Evolutionary conservation across 1,140 invertebrate genomes (phyloP), one percentile per base, ranked within the genome.

Genomic region (Sarcophaga peregrina): DNA sequence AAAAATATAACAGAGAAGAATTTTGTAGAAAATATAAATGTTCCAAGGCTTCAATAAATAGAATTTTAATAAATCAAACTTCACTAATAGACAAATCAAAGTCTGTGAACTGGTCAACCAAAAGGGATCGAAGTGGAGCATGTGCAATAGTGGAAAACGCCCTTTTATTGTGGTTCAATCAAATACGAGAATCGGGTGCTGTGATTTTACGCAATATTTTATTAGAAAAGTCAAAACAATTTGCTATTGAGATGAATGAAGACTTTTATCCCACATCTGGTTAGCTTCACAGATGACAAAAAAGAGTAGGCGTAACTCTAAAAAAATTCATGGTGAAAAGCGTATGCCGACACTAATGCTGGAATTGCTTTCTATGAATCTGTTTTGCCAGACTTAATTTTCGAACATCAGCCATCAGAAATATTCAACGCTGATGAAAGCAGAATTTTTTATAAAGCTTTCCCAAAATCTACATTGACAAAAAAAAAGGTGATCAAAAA

Each of bases 351-450:
- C 7, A 15, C 7, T 58, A 15, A 8, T 8, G 7, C 54, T 58
- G 54, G 9, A 58, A 58, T 13, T 58, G 54, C 54, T 9, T n/a
- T 17, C 13, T 5, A 15, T 81, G 25, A n/a, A 81, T 13, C 7
- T 48, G 17, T 81, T 62, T 37, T 81, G 8, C 80, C 80, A 58
- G 46, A 62, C 9, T 62, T 81, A 62, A 58, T 81, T 62, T 45
- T 9, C 4, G 15, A n/a, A 13, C 68, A 81, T 68, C 8, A 68
- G 8, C 2, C 52, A 37, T 50, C 5, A 58, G 37, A 81, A 11
- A 81, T 81, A 45, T 81, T 81, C 20, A 82, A 82, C 25, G 81
- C 81, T 20, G 81, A 82, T 47, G 81, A 82, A 54, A 82, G n/a
- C 13, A 46, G 62, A 2, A 10, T 74, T 9, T 74, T 82, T 52